Evolutionary conservation across 1,140 invertebrate species (phyloP).

Genomic region (Temnothorax nylanderi): DNA sequence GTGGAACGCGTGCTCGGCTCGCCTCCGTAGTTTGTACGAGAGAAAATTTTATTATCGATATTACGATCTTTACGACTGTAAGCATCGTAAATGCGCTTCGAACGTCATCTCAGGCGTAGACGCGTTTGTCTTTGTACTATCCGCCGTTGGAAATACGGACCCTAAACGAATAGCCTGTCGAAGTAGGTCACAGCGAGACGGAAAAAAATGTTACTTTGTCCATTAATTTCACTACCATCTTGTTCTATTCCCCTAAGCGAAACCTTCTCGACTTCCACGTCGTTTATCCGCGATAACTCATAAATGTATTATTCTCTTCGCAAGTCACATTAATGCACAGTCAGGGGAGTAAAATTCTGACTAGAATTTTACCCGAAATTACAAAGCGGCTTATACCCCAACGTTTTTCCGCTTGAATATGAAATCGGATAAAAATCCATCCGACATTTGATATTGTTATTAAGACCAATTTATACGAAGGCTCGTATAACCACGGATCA

Average conservation of each 20-base stretch:
- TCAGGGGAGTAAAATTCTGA: neutral
- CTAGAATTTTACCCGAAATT: neutral
- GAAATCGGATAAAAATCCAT: neutral
- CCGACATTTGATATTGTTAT: slow-evolving; percentile 9
- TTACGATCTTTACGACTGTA: slow-evolving; percentile 33
- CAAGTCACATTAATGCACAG: slow-evolving; percentile 3
- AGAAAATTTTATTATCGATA: slow-evolving; percentile 29
- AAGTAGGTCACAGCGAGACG: neutral
- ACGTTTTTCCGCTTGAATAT: neutral
- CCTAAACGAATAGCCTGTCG: slow-evolving; percentile 4
- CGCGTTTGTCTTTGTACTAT: slow-evolving; percentile 23
- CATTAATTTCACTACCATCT: neutral
- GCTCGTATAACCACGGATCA: neutral
- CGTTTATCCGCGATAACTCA: neutral
- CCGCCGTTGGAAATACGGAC: neutral
- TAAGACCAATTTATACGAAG: neutral
- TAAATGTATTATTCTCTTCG: slow-evolving; percentile 36
- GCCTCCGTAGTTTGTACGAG: neutral
- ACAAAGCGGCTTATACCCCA: neutral
- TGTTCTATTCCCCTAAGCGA: neutral
- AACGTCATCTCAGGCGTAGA: slow-evolving; percentile 7
- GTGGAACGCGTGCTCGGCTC: neutral
- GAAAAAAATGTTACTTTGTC: slow-evolving; percentile 7
- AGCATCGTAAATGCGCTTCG: slow-evolving; percentile 2
- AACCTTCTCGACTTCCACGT: neutral